phyloP scores from a whole-genome alignment of 2,888 invertebrate species.

The Nephrocerus scutellatus region DNA sequence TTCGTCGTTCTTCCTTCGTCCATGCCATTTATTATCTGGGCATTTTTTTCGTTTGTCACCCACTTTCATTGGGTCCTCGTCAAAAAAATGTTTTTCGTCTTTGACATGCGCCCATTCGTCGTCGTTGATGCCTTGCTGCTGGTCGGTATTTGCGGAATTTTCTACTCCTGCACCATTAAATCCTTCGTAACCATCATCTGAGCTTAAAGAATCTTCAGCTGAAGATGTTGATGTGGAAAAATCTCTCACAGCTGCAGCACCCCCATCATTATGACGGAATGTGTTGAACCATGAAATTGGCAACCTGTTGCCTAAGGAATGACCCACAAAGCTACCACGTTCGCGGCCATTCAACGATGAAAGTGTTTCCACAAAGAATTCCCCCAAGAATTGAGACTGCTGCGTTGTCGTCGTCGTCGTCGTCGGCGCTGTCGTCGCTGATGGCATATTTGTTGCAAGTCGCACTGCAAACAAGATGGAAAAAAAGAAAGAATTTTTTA shows the following conservation, averaged over 20 bases:
- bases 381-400: constrained; percentile 25
- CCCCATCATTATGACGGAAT: constrained; percentile 25
- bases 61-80: constrained; percentile 12
- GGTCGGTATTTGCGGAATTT: too few species aligned
- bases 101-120: too few species aligned
- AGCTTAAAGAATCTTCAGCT: constrained; percentile 12
- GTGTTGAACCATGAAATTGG: constrained; percentile 33
- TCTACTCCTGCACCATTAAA: constrained; percentile 1
- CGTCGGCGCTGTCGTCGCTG: constrained; percentile 3
- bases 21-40: constrained; percentile 30
- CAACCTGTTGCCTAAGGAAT: constrained; percentile 34
- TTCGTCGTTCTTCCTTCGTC: constrained; percentile 18
- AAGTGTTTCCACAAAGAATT: constrained; percentile 33
- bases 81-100: constrained; percentile 20
- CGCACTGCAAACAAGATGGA: constrained; percentile 21
- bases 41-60: constrained; percentile 22
- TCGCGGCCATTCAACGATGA: constrained; percentile 27
- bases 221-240: constrained; percentile 11
- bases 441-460: constrained; percentile 14
- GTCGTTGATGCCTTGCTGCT: constrained; percentile 6
- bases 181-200: neutral
- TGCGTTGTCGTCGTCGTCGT: constrained; percentile 13
- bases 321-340: constrained; percentile 33
- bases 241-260: constrained; percentile 15
- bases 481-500: constrained; percentile 6